Evolutionary conservation across 2,797 vertebrate species (phyloP).

Genomic region (Trachurus trachurus): DNA sequence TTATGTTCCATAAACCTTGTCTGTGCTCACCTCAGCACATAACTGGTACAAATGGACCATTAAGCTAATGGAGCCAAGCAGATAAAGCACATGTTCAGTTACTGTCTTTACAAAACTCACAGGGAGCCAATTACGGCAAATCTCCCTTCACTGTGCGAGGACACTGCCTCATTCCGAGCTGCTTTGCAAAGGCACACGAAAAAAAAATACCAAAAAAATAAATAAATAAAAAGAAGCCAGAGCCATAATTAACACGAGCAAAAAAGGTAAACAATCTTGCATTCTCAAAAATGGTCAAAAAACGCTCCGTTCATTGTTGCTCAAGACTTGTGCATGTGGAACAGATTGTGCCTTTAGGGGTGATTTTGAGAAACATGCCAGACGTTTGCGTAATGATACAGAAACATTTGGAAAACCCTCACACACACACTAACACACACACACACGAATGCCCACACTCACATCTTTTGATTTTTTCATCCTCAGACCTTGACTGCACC

Average conservation of each 20-base stretch:
- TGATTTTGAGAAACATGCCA: neutral
- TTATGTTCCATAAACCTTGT: slow-evolving; percentile 59
- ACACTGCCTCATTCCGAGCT: slow-evolving; percentile 23
- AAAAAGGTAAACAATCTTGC: slow-evolving; percentile 23
- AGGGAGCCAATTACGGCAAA: slow-evolving; percentile 72
- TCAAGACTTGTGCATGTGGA: slow-evolving; percentile 19
- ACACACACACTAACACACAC: no score
- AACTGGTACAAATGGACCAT: slow-evolving; percentile 71
- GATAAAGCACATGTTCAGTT: slow-evolving; percentile 72
- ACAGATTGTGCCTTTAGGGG: slow-evolving; percentile 17
- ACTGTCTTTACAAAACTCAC: slow-evolving; percentile 65
- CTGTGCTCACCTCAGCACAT: slow-evolving; percentile 66
- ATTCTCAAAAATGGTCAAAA: slow-evolving; percentile 8
- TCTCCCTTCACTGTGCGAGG: slow-evolving; percentile 46
- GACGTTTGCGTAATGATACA: slow-evolving; percentile 2
- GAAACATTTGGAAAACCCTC: slow-evolving; percentile 5
- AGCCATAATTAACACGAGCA: slow-evolving; percentile 36
- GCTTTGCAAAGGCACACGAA: slow-evolving; percentile 33
- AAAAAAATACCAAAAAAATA: neutral
- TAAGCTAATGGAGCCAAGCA: slow-evolving; percentile 68
- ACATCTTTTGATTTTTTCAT: neutral
- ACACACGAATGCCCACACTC: neutral
- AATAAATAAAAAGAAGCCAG: no score
- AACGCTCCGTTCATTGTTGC: slow-evolving; percentile 6
- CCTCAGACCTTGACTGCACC: neutral